Conservation (phyloP, 2,797 vertebrate species). For the Artibeus lituratus region DNA sequence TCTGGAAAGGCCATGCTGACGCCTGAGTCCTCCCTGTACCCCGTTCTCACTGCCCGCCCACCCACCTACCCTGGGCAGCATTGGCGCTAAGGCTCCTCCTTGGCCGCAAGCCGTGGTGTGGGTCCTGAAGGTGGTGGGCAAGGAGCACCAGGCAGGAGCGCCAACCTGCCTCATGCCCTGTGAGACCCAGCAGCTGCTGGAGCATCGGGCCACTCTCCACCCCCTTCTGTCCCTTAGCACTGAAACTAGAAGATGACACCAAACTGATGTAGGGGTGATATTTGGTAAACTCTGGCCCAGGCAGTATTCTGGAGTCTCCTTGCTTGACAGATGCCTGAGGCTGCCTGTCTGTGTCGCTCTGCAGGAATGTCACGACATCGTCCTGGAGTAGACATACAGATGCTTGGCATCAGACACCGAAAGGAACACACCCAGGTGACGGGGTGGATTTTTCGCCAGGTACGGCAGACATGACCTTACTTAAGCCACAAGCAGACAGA, state of each 20-base stretch:
- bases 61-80: no score
- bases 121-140: background rate
- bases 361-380: background rate
- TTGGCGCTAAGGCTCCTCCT: background rate
- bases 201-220: rapidly evolving
- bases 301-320: background rate
- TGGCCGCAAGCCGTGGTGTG: rapidly evolving
- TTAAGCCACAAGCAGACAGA: background rate
- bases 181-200: background rate
- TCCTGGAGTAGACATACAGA: background rate
- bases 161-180: rapidly evolving
- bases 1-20: background rate
- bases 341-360: background rate
- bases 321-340: background rate
- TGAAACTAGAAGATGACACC: background rate
- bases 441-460: background rate
- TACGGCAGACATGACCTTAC: background rate
- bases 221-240: background rate
- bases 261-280: rapidly evolving
- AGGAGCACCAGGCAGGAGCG: rapidly evolving
- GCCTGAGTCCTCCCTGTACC: background rate
- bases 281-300: background rate
- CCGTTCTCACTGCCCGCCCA: rapidly evolving
- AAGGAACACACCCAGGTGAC: conserved; percentile 25
- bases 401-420: background rate